Evolutionary conservation across 2,797 vertebrate species (phyloP).

Genomic region (Melopsittacus undulatus): DNA sequence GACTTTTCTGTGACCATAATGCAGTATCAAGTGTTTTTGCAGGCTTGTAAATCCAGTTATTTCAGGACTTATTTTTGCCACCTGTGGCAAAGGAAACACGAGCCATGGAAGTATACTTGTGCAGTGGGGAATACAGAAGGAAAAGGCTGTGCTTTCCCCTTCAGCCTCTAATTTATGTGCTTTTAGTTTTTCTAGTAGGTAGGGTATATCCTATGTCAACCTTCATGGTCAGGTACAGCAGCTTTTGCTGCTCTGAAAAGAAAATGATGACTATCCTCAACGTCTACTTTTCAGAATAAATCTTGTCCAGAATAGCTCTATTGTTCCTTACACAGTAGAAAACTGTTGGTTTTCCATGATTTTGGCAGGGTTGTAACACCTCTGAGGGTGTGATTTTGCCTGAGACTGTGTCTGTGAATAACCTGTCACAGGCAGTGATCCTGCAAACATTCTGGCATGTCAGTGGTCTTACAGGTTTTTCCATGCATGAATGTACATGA

Average conservation of each 20-base stretch:
- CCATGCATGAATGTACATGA: constrained; percentile 1
- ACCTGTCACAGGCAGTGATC: constrained; percentile 43
- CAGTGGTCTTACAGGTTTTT: neutral
- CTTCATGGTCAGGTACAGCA: neutral
- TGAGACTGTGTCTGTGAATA: constrained; percentile 35
- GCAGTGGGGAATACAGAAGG: neutral
- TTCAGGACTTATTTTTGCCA: neutral
- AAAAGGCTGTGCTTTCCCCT: neutral
- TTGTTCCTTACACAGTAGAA: constrained; percentile 55
- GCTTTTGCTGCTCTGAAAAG: constrained; percentile 34
- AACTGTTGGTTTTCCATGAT: constrained; percentile 33
- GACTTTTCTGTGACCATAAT: neutral
- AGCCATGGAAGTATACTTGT: neutral
- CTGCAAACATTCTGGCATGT: constrained; percentile 9
- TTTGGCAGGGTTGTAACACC: constrained; percentile 45
- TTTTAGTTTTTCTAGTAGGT: neutral
- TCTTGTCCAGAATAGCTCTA: constrained; percentile 44
- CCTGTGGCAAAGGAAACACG: neutral
- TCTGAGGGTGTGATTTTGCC: neutral
- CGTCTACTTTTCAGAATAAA: constrained; percentile 36
- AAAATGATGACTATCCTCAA: constrained; percentile 45
- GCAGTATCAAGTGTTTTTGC: neutral
- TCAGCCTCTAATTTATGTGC: neutral
- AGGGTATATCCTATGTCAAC: neutral
- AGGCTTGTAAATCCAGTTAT: neutral